phyloP scores from a whole-genome alignment of 1,140 invertebrate species.

The Ceratina calcarata region DNA sequence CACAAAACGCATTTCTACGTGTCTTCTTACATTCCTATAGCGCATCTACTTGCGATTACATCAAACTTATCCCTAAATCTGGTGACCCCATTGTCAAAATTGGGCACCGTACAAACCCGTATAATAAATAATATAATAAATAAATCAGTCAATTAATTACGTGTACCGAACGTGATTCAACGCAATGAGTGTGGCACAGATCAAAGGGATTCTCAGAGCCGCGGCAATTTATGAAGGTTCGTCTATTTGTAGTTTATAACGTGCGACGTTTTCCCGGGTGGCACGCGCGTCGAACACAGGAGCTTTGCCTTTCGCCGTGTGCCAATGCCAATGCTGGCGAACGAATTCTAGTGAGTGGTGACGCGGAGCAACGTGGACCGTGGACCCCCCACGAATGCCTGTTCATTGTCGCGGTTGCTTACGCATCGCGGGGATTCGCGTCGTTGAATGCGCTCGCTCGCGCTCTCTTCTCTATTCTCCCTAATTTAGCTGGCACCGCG shows the following conservation, averaged over 20 bases:
- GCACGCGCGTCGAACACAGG: conserved; percentile 34
- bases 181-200: not conserved
- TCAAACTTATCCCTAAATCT: too few relatives aligned
- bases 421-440: conserved; percentile 51
- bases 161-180: too few relatives aligned
- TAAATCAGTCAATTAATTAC: too few relatives aligned
- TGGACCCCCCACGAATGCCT: conserved; percentile 58
- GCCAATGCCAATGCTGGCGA: conserved; percentile 49
- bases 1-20: too few relatives aligned
- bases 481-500: conserved; percentile 33
- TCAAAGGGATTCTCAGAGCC: not conserved
- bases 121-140: too few relatives aligned
- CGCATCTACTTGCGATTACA: too few relatives aligned
- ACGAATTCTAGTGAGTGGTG: conserved; percentile 11
- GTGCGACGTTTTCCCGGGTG: conserved; percentile 50
- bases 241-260: conserved; percentile 16
- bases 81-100: too few relatives aligned
- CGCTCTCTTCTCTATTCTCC: conserved; percentile 38
- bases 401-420: conserved; percentile 65
- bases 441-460: conserved; percentile 35
- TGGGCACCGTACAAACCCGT: too few relatives aligned
- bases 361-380: not conserved
- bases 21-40: too few relatives aligned
- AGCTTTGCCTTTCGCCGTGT: conserved; percentile 48
- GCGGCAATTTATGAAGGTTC: not conserved